A percentile compares a stretch with the other conserved stretches of the same genome.
phyloP scores from a whole-genome alignment of 2,113 vertebrate genomes.

The Acrocephalus kingi region DNA sequence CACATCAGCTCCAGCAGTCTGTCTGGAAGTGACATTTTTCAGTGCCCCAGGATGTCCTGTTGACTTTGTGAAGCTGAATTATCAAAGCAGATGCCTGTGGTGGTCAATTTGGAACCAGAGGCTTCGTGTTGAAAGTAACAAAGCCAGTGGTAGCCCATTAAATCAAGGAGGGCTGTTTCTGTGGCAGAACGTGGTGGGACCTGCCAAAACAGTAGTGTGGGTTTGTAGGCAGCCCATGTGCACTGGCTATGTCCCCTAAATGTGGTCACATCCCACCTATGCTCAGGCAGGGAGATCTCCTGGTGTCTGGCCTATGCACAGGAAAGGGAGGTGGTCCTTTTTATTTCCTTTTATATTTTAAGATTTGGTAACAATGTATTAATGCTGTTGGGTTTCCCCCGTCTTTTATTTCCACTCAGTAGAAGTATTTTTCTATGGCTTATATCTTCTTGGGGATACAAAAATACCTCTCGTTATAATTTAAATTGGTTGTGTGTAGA shows the following conservation, averaged over 20 bases:
- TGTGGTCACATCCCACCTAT: fast-evolving
- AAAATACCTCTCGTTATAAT: neutral
- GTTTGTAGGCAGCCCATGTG: neutral
- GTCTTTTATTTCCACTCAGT: neutral
- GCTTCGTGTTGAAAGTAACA: neutral
- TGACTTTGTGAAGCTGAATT: neutral
- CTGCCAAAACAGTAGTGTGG: neutral
- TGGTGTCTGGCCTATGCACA: neutral
- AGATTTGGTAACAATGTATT: neutral
- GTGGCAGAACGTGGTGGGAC: neutral
- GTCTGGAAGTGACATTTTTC: fast-evolving
- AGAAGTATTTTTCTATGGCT: neutral
- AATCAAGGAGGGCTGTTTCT: neutral
- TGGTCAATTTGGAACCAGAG: neutral
- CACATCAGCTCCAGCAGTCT: neutral
- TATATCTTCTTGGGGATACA: neutral
- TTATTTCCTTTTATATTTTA: neutral
- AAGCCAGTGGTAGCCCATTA: neutral
- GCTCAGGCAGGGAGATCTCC: neutral
- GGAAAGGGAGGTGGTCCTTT: neutral
- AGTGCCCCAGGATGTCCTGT: neutral
- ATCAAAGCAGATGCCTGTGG: neutral
- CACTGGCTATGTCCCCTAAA: neutral
- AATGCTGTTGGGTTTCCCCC: neutral
- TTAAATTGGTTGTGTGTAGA: neutral